These are phyloP conservation scores for Oxystoma pomonae DNA, from an alignment of 2,888 invertebrate species.

Conservation along the genomic window DNA sequence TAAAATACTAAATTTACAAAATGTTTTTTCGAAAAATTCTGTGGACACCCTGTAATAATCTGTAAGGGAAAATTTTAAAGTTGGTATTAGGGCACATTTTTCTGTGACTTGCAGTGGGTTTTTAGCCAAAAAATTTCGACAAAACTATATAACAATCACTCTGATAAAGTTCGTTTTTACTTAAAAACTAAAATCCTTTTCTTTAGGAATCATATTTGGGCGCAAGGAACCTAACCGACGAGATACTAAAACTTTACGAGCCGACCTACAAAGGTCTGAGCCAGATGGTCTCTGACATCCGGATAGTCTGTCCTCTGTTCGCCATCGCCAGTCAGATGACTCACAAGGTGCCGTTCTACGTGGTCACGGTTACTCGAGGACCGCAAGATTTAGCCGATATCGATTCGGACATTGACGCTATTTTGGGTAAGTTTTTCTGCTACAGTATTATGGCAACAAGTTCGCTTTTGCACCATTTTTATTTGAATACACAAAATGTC, in stretches of 20 bases:
- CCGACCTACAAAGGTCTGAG: constrained; percentile 63
- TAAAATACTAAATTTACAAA: too few relatives aligned
- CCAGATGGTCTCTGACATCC: constrained; percentile 71
- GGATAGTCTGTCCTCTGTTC: constrained; percentile 74
- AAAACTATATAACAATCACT: too few relatives aligned
- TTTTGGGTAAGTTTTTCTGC: constrained; percentile 58
- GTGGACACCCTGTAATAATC: too few relatives aligned
- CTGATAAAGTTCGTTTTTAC: too few relatives aligned
- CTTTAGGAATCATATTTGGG: constrained; percentile 58
- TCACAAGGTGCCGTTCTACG: constrained; percentile 65
- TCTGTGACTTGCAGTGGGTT: too few relatives aligned
- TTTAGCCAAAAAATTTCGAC: too few relatives aligned
- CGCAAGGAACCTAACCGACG: constrained; percentile 57
- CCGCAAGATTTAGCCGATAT: constrained; percentile 46
- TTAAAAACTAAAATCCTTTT: background rate
- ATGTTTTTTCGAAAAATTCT: too few relatives aligned
- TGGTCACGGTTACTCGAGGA: constrained; percentile 63
- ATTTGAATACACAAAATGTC: too few relatives aligned
- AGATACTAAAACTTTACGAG: constrained; percentile 63
- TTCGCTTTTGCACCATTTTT: too few relatives aligned
- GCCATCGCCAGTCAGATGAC: constrained; percentile 60
- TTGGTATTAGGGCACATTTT: too few relatives aligned
- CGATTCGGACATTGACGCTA: constrained; percentile 70
- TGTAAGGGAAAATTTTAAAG: too few relatives aligned
- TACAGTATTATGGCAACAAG: too few relatives aligned